Conservation (phyloP, 2,888 invertebrate genomes). For the Celastrina argiolus region DNA sequence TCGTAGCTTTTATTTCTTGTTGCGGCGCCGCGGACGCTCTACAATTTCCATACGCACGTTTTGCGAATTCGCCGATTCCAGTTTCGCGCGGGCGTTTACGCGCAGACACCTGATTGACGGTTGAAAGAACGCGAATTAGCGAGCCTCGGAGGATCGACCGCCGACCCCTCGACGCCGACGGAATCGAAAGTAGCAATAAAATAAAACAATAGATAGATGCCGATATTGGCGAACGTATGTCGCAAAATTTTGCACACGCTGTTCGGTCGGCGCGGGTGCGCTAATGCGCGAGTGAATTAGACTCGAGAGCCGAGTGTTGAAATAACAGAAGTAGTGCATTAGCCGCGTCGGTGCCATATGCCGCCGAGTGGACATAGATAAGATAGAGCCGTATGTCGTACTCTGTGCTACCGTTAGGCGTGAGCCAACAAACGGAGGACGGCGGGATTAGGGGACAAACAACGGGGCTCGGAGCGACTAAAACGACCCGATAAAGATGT, state of each 20-base stretch:
- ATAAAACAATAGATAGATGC: not conserved
- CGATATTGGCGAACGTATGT: conserved; percentile 33
- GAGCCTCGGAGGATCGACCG: not conserved
- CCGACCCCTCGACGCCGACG: not conserved
- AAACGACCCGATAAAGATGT: conserved; percentile 66
- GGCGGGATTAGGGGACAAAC: conserved; percentile 67
- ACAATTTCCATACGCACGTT: conserved; percentile 53
- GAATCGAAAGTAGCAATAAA: not conserved
- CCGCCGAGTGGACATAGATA: conserved; percentile 70
- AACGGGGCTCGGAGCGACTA: conserved; percentile 51
- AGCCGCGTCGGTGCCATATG: conserved; percentile 67
- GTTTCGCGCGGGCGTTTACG: conserved; percentile 45
- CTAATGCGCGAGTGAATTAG: conserved; percentile 49
- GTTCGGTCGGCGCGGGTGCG: conserved; percentile 37
- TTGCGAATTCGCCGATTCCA: conserved; percentile 52
- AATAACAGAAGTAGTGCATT: conserved; percentile 64
- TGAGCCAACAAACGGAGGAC: conserved; percentile 60
- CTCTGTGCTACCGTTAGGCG: conserved; percentile 72
- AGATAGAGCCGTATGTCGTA: conserved; percentile 76
- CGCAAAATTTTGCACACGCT: conserved; percentile 52
- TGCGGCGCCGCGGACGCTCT: conserved; percentile 44
- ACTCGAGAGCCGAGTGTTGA: conserved; percentile 67
- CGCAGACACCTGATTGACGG: conserved; percentile 69
- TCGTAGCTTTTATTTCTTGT: conserved; percentile 54
- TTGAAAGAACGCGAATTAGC: conserved; percentile 73